Evolutionary conservation across 2,888 invertebrate species (phyloP).

Genomic region (Clistopyga incitator): DNA sequence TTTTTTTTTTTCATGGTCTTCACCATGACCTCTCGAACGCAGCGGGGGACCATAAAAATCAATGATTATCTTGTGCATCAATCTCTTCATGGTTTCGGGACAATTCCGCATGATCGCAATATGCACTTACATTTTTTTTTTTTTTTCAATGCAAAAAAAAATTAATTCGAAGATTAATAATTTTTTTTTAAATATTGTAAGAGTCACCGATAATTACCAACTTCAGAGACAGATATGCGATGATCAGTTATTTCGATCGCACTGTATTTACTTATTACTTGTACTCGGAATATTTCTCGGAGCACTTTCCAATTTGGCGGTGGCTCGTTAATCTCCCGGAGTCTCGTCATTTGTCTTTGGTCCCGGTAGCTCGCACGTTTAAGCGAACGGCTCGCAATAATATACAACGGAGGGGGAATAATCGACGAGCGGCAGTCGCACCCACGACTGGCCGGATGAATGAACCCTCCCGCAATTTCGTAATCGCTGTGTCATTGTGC

Average conservation of each 20-base stretch:
- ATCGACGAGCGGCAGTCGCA: constrained; percentile 70
- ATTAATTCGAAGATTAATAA: too few relatives aligned
- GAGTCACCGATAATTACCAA: too few relatives aligned
- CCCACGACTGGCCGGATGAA: constrained; percentile 65
- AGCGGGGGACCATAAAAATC: constrained; percentile 27
- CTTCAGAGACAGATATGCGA: neutral
- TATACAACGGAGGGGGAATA: constrained; percentile 60
- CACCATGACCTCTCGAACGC: constrained; percentile 38
- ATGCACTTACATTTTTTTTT: neutral
- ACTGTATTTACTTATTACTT: constrained; percentile 36
- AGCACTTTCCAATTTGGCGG: constrained; percentile 71
- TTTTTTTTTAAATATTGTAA: constrained; percentile 8
- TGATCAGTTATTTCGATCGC: constrained; percentile 15
- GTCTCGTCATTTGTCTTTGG: constrained; percentile 78
- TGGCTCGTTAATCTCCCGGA: constrained; percentile 76
- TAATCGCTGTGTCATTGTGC: constrained; percentile 83
- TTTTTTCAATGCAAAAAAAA: too few relatives aligned
- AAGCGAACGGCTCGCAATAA: constrained; percentile 42
- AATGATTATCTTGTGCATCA: constrained; percentile 46
- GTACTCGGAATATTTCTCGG: constrained; percentile 51
- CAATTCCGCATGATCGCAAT: constrained; percentile 3
- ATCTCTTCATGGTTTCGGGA: constrained; percentile 22
- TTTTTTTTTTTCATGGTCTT: constrained; percentile 10
- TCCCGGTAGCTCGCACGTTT: constrained; percentile 68
- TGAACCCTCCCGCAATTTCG: constrained; percentile 76